A percentile compares a stretch with the other conserved stretches of the same genome.
Conservation (phyloP, 1,140 invertebrate species). For the Alviniconcha marisindica region DNA sequence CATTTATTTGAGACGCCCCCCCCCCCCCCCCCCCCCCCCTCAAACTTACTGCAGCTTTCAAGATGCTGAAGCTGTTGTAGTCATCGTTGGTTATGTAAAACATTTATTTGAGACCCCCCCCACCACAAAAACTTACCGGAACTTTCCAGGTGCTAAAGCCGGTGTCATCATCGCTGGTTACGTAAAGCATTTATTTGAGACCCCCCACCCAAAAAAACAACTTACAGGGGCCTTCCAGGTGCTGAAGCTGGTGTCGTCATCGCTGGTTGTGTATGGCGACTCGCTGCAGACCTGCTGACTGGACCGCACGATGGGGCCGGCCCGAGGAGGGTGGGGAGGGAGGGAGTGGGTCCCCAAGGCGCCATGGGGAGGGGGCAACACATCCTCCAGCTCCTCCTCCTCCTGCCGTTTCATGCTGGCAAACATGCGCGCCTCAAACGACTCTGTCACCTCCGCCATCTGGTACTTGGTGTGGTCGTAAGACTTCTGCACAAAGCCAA, state of each 20-base stretch:
- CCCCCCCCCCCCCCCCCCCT: too few species aligned
- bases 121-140: too few species aligned
- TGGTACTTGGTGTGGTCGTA: conserved; percentile 67
- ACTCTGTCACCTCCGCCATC: conserved; percentile 67
- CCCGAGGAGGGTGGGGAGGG: conserved; percentile 15
- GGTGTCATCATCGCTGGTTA: too few species aligned
- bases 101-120: too few species aligned
- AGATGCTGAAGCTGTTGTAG: too few species aligned
- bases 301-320: conserved; percentile 17
- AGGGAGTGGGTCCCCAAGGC: background rate
- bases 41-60: too few species aligned
- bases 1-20: too few species aligned
- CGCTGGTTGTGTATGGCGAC: conserved; percentile 60
- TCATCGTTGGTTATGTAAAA: too few species aligned
- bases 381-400: conserved; percentile 59
- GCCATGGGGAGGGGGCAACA: conserved; percentile 34
- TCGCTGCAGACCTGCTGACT: conserved; percentile 57
- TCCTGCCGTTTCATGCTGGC: conserved; percentile 63
- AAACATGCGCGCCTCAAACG: conserved; percentile 68
- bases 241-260: conserved; percentile 68
- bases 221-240: conserved; percentile 68
- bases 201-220: too few species aligned
- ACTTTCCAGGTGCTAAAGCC: too few species aligned
- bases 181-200: too few species aligned
- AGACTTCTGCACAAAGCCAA: conserved; percentile 51